Conservation (phyloP, 2,797 vertebrate species). For the Gymnoscopelus microlampas region DNA sequence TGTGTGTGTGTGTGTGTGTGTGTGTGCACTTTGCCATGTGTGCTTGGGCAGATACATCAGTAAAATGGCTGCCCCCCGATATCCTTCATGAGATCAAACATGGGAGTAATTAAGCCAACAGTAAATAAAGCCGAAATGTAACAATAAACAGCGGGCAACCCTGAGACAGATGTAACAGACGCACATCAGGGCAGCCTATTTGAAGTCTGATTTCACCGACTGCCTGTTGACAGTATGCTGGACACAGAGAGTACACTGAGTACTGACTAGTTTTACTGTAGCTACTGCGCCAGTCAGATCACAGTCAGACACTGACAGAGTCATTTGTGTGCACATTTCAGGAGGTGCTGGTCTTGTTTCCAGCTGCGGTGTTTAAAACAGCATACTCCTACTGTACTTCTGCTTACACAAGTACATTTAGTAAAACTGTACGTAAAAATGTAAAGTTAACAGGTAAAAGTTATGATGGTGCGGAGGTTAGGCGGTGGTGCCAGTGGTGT, state of each 20-base stretch:
- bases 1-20: neutral
- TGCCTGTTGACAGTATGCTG: constrained; percentile 58
- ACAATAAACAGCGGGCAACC: constrained; percentile 76
- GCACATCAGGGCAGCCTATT: constrained; percentile 59
- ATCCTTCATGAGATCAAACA: constrained; percentile 66
- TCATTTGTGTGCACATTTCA: constrained; percentile 8
- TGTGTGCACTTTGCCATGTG: constrained; percentile 29
- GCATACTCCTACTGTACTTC: too few relatives aligned
- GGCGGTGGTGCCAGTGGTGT: too few relatives aligned
- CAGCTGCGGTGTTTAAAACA: too few relatives aligned
- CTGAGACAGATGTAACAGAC: constrained; percentile 69
- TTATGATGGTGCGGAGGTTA: too few relatives aligned
- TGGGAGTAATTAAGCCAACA: constrained; percentile 77
- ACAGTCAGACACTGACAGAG: neutral
- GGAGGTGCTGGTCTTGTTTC: neutral
- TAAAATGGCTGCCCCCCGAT: constrained; percentile 47
- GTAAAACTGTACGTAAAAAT: too few relatives aligned
- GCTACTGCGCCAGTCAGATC: constrained; percentile 54
- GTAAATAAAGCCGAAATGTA: constrained; percentile 78
- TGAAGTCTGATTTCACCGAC: constrained; percentile 68
- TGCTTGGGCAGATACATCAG: constrained; percentile 40
- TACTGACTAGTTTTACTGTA: constrained; percentile 35
- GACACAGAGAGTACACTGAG: constrained; percentile 40
- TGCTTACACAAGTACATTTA: too few relatives aligned
- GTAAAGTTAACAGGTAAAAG: too few relatives aligned